Base-by-base conservation (phyloP, 2,888 invertebrate genomes). In the Belgica antarctica region DNA sequence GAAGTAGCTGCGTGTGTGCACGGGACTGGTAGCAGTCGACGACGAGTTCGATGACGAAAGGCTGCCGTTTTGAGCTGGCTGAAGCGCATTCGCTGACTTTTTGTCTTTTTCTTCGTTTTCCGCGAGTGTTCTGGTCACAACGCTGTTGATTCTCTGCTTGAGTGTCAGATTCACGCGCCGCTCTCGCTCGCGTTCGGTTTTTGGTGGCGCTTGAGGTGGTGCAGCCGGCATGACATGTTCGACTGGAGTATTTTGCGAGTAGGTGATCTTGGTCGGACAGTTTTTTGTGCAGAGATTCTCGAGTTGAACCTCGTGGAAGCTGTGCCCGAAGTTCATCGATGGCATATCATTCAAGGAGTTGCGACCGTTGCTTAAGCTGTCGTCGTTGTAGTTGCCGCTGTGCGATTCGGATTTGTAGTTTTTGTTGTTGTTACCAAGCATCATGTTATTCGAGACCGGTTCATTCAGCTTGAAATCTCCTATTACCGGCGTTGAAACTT, bases 71-170 rank as follows among this genome's bases (percentile, higher is more conserved):
- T n/a, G n/a, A n/a, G n/a, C n/a, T 31, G 41, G 46, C 57, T 78
- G 78, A 71, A 76, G 75, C 27, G 79, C 79, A 74, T 78, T 79
- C 15, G 75, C 15, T 1, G 66, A 46, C 71, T 73, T 71, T 19
- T 80, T 80, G 70, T 80, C 80, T 73, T 80, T 80, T 71, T 80
- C 86, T 80, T 85, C 89, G 77, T 94, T 95, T 77, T 94, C 93
- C 57, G 94, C 94, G 72, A 94, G 81, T 65, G 94, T 94, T 77
- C 92, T 92, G 77, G 94, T 88, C 1, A 95, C 90, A 76, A 94
- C 85, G 71, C 86, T 90, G 79, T 93, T 94, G 72, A 95, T 90
- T 75, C 94, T 84, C 77, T 94, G 93, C 77, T 94, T 94, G 8
- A 94, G 81, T 8, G 89, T 88, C 81, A 92, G 92, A 77, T 89